phyloP scores from a whole-genome alignment of 1,140 invertebrate species.

The Macrosteles quadrilineatus region DNA sequence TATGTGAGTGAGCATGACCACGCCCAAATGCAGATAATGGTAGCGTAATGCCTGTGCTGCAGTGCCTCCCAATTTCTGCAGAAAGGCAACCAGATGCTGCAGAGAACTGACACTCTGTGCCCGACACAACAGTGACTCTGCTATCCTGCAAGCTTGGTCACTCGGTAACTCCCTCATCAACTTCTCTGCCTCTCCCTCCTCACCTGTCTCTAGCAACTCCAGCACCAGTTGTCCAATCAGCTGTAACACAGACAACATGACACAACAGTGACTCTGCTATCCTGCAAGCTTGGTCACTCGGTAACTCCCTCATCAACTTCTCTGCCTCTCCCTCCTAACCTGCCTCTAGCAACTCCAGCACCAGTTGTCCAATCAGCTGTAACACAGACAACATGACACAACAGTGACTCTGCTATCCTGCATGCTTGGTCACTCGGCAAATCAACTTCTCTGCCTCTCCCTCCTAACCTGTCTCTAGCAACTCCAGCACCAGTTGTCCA shows the following conservation, averaged over 20 bases:
- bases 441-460: conserved; percentile 2
- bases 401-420: too few species aligned
- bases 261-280: too few species aligned
- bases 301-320: neutral
- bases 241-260: conserved; percentile 3
- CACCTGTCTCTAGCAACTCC: conserved; percentile 17
- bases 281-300: conserved; percentile 4
- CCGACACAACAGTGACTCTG: neutral
- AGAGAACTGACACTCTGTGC: neutral
- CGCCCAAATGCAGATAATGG: conserved; percentile 35
- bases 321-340: neutral
- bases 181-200: neutral
- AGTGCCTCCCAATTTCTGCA: neutral
- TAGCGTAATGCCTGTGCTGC: conserved; percentile 40
- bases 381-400: too few species aligned
- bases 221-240: conserved; percentile 18
- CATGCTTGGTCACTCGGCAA: neutral
- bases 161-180: neutral
- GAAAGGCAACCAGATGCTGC: neutral
- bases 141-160: conserved; percentile 17
- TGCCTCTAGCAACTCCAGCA: conserved; percentile 15
- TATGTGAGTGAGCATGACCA: conserved; percentile 32
- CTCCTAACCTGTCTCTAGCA: conserved; percentile 12
- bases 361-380: conserved; percentile 19
- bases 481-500: neutral